These are phyloP conservation scores for Ennomos erosarius DNA, from an alignment of 2,888 invertebrate species.

Conservation along the genomic window DNA sequence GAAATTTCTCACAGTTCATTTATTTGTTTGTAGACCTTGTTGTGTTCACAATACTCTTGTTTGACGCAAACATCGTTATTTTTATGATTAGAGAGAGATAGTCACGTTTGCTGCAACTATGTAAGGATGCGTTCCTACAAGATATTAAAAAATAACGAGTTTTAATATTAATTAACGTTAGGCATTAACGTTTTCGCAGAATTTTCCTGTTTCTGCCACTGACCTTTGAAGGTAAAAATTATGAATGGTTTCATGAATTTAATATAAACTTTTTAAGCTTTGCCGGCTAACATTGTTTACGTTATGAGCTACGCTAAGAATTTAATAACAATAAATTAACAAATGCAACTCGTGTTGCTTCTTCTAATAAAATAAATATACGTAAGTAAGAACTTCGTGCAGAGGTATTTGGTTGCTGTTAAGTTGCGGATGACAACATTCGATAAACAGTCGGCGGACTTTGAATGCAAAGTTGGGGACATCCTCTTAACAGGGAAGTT, in stretches of 20 bases:
- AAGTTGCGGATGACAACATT: slow-evolving; percentile 6
- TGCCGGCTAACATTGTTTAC: slow-evolving; percentile 25
- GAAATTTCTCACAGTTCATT: slow-evolving; percentile 80
- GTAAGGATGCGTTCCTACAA: too few species aligned
- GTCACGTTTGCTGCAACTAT: slow-evolving; percentile 5
- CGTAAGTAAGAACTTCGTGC: not conserved
- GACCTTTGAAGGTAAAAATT: slow-evolving; percentile 24
- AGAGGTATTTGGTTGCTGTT: not conserved
- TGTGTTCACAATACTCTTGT: slow-evolving; percentile 62
- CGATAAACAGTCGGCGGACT: not conserved
- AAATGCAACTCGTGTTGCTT: slow-evolving; percentile 5
- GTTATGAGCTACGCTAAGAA: slow-evolving; percentile 18
- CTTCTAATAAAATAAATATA: not conserved
- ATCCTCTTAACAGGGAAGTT: not conserved
- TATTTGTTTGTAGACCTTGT: slow-evolving; percentile 74
- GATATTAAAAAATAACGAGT: too few species aligned
- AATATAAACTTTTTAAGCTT: slow-evolving; percentile 26
- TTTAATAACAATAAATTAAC: slow-evolving; percentile 22
- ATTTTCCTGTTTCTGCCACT: slow-evolving; percentile 25
- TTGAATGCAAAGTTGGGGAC: slow-evolving; percentile 1
- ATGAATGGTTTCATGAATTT: slow-evolving; percentile 28
- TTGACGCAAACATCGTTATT: slow-evolving; percentile 55
- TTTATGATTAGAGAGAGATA: slow-evolving; percentile 53
- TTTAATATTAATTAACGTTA: slow-evolving; percentile 4
- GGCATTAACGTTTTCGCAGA: not conserved